Base-by-base conservation (phyloP, 2,797 vertebrate species). In the Remorina albescens region DNA sequence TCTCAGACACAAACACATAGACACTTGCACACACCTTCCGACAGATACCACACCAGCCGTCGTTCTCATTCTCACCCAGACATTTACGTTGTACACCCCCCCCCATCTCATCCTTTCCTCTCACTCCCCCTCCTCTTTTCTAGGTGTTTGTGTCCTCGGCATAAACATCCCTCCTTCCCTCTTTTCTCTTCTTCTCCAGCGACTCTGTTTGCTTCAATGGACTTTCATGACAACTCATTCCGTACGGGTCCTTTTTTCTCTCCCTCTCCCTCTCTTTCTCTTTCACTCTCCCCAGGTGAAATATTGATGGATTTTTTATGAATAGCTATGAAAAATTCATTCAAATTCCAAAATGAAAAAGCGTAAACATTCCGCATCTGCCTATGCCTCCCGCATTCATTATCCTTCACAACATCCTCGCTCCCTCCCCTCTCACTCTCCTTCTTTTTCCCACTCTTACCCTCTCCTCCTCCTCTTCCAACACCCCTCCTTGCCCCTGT, bases 271-370 rank as follows among this genome's bases (percentile, higher is more conserved):
- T 87, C 84, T 79, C 90, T 89, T 89, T 88, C 89, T 92, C 89
- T 90, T 91, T 93, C 91, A 89, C 90, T 92, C 91, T 94, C 92
- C 91, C 90, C 93, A 95, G 94, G 94, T 95, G 92, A 95, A 95
- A 95, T 94, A 95, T 95, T 95, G 94, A 95, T 95, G 94, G 93
- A 94, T 95, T 94, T 95, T 95, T 94, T 95, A 95, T 95, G 93
- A 95, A 95, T 94, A 91, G 92, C 91, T 92, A 95, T 95, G 93
- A 95, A 95, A 95, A 95, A 95, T 95, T 94, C 88, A 95, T 95
- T 93, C 92, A 93, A 93, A 89, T 93, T 93, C 91, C 84, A 91
- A 95, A 94, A 95, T 95, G 94, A 95, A 95, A 95, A 94, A 93
- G 92, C 87, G 91, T 94, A 95, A 95, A 95, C 93, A 95, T 87